Conservation (phyloP, 1,140 invertebrate species). For the Pseudomyrmex pallidus region DNA sequence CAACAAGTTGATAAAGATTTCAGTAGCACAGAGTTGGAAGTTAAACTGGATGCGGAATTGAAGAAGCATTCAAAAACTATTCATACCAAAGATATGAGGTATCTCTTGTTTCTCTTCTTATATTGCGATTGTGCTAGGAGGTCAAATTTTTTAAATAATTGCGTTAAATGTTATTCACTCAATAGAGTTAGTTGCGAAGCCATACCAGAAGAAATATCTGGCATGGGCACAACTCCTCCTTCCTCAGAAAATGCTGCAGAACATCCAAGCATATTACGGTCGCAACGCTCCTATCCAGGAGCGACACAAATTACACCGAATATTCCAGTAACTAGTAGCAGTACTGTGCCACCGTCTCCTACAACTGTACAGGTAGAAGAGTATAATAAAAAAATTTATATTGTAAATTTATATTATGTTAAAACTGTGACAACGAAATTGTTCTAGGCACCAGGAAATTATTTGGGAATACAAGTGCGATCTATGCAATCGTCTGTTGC, state of each 20-base stretch:
- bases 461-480: conserved; percentile 77
- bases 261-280: conserved; percentile 77
- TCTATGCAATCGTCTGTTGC: conserved; percentile 72
- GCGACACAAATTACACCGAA: conserved; percentile 75
- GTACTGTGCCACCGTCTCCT: conserved; percentile 81
- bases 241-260: conserved; percentile 77
- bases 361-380: conserved; percentile 76
- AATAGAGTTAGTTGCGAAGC: conserved; percentile 93
- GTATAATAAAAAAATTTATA: not conserved
- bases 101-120: not conserved
- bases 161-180: not conserved
- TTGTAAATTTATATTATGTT: not conserved
- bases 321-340: conserved; percentile 71
- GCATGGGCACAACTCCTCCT: conserved; percentile 87
- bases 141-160: no score
- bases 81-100: conserved; percentile 89
- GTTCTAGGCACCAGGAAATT: conserved; percentile 77
- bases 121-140: no score
- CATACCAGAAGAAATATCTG: conserved; percentile 94
- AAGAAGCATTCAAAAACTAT: conserved; percentile 88
- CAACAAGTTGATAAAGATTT: conserved; percentile 78
- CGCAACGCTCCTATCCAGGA: conserved; percentile 81
- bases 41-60: conserved; percentile 83
- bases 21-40: conserved; percentile 78
- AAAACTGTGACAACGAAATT: conserved; percentile 9